phyloP scores from a whole-genome alignment of 2,797 vertebrate genomes.

The Onychomys arenicola region DNA sequence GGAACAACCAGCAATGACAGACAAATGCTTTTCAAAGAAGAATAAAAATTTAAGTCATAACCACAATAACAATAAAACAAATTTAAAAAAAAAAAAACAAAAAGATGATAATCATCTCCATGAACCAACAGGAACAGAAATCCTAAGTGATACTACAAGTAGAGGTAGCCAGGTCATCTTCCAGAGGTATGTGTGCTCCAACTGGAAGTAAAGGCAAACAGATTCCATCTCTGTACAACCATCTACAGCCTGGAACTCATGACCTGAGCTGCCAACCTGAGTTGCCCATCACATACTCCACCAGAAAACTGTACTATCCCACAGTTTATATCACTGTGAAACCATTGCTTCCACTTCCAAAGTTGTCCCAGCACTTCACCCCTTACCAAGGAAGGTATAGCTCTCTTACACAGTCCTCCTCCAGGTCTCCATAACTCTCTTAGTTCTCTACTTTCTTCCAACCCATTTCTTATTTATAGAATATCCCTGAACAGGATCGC shows the following conservation, averaged over 20 bases:
- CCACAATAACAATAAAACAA: not conserved
- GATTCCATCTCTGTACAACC: not conserved
- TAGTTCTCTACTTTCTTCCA: not conserved
- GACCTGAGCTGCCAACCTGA: not conserved
- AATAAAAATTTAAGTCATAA: conserved; percentile 24
- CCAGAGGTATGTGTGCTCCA: not conserved
- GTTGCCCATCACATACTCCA: not conserved
- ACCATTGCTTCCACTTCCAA: not conserved
- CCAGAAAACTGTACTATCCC: not conserved
- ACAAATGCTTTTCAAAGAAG: conserved; percentile 19
- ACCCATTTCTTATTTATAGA: conserved; percentile 48
- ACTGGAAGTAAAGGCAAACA: not conserved
- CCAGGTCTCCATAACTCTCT: not conserved
- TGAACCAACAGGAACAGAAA: conserved; percentile 24
- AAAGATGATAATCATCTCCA: not conserved
- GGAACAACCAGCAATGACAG: not conserved
- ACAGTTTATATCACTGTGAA: not conserved
- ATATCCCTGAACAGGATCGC: not conserved
- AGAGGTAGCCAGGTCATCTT: not conserved
- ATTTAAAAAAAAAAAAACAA: not conserved
- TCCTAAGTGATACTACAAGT: not conserved
- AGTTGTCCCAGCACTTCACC: not conserved
- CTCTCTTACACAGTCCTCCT: not conserved
- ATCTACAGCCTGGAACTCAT: not conserved
- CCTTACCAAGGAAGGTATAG: not conserved